Percentiles rank a stretch among this genome's conserved stretches.
Conservation (phyloP, 2,888 invertebrate genomes). For the Pelosia muscerda region DNA sequence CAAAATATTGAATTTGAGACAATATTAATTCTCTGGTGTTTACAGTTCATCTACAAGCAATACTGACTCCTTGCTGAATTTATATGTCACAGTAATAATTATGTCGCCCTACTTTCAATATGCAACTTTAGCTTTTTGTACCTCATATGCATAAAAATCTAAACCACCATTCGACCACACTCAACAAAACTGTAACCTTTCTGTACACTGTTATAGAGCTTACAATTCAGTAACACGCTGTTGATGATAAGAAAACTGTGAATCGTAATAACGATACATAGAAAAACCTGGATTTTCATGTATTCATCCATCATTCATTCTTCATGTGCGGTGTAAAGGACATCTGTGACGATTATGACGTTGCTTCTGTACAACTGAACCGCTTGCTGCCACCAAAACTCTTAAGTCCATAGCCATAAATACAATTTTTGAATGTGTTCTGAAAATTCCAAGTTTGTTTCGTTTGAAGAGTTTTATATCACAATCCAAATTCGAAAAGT, state of each 20-base stretch:
- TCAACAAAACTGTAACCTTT: conserved; percentile 14
- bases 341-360: conserved; percentile 79
- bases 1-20: not conserved
- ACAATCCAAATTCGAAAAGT: conserved; percentile 15
- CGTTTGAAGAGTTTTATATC: conserved; percentile 58
- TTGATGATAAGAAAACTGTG: conserved; percentile 36
- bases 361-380: conserved; percentile 63
- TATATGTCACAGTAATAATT: not conserved
- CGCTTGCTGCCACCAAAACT: conserved; percentile 40
- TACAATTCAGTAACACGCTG: conserved; percentile 30
- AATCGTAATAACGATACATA: conserved; percentile 61
- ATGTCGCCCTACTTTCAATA: conserved; percentile 65
- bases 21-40: not conserved
- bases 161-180: conserved; percentile 50
- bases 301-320: conserved; percentile 84
- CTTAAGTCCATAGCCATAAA: conserved; percentile 63
- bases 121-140: conserved; percentile 78
- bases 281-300: conserved; percentile 76
- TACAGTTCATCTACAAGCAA: not conserved
- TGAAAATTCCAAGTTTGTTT: conserved; percentile 59
- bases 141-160: conserved; percentile 72
- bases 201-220: conserved; percentile 45
- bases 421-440: conserved; percentile 63
- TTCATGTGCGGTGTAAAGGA: conserved; percentile 78
- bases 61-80: not conserved